Base-by-base conservation (phyloP, 2,113 vertebrate species). In the Vidua macroura region DNA sequence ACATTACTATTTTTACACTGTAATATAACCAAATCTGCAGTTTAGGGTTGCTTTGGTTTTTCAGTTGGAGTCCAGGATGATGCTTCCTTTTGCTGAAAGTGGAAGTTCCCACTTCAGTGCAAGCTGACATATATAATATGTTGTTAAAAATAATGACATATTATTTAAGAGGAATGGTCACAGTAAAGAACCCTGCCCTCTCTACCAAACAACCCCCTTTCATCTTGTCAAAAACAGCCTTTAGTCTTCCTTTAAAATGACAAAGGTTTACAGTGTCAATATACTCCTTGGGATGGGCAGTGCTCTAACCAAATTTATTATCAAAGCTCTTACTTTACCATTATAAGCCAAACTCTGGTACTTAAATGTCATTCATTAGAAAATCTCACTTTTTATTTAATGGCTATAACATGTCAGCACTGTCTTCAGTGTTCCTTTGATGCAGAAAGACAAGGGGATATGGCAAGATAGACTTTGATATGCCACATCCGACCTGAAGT, bases 341-440 rank as follows among this genome's bases (percentile, higher is more conserved):
- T 43, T 41, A 15, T 8, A 66, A 83, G 35, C 28, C 81, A 56
- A 70, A 64, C 14, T 56, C 35, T 72, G 7, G 6, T 14, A 66
- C 19, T 74, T 51, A 84, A 72, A 43, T 33, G 79, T 55, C 14
- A 39, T 49, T 83, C 49, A 46, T 68, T 91, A 96, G 77, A 96
- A 97, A 97, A 96, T 92, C 79, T 72, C 79, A 81, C 22, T 1
- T 92, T 97, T 94, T 89, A 81, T 96, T 94, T 90, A 91, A 80
- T 86, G 95, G 81, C 67, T 88, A 23, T 77, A 80, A 69, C 88
- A 90, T 90, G 79, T 91, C 64, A 93, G 78, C 83, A 53, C 55
- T 43, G 75, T 75, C 85, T 86, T 24, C 28, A 78, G 4, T 8
- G 28, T 59, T 90, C 28, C 55, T 75, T 86, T 85, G 48, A 87